Base-by-base conservation (phyloP, 2,113 vertebrate species). In the Pelmatolapia mariae region DNA sequence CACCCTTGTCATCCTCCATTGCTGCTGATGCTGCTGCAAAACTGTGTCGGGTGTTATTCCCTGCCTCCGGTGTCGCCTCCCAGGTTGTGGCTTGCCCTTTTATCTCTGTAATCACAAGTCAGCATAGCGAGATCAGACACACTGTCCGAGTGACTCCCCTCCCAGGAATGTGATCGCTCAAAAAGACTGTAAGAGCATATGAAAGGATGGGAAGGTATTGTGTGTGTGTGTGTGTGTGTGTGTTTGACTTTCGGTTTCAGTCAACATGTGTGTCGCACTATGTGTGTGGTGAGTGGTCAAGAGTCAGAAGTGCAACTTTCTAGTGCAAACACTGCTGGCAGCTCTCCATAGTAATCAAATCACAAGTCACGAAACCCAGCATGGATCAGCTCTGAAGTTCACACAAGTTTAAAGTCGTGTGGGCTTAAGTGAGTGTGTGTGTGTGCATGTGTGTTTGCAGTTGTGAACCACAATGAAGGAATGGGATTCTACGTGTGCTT, bases 321-420 rank as follows among this genome's bases (percentile, higher is more conserved):
- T 7, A 38, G 84, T 50, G 24, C 89, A 92, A 93, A 91, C 90
- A 93, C 92, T 87, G 94, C 93, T 91, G 91, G 94, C 94, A 94
- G 89, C 90, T 90, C 87, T 95, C 95, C 86, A 84, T 80, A 90
- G 90, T 38, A 66, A 94, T 95, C 89, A 91, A 86, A 92, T 95
- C 95, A 93, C 66, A 89, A 38, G 76, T 96, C 93, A 89, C 52
- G 3, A 29, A 81, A 86, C 81, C 73, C 86, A n/a, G 84, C 53
- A 53, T 66, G 78, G 68, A 91, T 88, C 63, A 31, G 71, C 83
- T 85, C 53, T 24, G 85, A 90, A 86, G 91, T 93, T 90, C 81
- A 90, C 66, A 89, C 73, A 63, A 91, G 84, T 92, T 90, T 82
- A 87, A 89, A 92, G 92, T 89, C 33, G 8, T 61, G 76, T 36